phyloP scores from a whole-genome alignment of 2,113 vertebrate genomes.

The Haplochromis vanheusdeni region DNA sequence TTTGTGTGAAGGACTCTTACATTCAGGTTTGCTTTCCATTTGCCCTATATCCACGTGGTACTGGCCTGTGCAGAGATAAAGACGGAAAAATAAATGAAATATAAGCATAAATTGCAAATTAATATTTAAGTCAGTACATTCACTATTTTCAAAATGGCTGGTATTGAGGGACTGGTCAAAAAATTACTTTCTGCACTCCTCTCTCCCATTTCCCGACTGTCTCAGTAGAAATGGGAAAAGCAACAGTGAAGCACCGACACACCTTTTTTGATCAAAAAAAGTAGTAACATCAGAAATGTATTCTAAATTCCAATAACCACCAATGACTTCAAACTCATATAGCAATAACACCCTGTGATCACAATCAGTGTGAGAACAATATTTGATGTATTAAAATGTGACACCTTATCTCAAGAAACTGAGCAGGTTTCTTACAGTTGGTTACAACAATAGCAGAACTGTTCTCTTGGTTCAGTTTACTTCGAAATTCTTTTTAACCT shows the following conservation, averaged over 20 bases:
- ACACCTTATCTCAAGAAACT: background rate
- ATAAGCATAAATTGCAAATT: background rate
- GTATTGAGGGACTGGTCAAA: background rate
- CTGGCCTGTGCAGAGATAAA: constrained; percentile 23
- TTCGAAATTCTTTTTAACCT: background rate
- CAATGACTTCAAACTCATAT: background rate
- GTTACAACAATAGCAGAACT: constrained; percentile 13
- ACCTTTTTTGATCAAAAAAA: background rate
- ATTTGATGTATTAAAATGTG: background rate
- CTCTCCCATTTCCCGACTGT: fast-evolving
- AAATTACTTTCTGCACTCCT: background rate
- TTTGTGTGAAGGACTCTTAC: constrained; percentile 16
- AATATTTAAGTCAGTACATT: background rate
- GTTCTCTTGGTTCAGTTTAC: background rate
- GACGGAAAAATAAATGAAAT: background rate
- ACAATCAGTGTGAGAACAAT: background rate
- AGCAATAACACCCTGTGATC: background rate
- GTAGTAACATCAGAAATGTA: background rate
- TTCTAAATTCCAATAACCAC: background rate
- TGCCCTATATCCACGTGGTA: constrained; percentile 42
- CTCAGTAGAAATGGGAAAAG: background rate
- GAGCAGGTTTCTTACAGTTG: background rate
- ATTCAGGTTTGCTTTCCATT: constrained; percentile 51
- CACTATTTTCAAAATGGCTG: background rate
- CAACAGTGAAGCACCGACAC: background rate